Base-by-base conservation (phyloP, 2,797 vertebrate genomes). In the Clarias platycephalus region DNA sequence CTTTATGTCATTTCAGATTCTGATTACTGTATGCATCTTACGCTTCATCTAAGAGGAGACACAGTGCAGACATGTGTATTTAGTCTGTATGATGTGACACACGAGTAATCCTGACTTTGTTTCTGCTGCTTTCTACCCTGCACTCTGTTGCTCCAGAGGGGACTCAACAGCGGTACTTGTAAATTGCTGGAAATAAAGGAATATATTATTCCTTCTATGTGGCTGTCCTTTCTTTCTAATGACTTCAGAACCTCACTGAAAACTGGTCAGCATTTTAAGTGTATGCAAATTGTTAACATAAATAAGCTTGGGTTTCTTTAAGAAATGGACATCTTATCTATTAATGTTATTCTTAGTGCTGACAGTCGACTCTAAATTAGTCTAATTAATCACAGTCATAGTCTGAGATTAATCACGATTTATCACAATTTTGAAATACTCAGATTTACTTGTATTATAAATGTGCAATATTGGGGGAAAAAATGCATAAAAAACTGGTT, bases 101-200 rank as follows among this genome's bases (percentile, higher is more conserved):
- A 1, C 2, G 20, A 16, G 26, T 53, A 9, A 68, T 66, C 49
- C 28, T 68, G 34, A 53, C 64, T 81, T 57, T 80, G 83, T 68
- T 75, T 60, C 75, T 80, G 77, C 80, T 80, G 86, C 88, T 86
- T 89, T 84, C 83, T 75, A 82, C 79, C 70, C 84, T 86, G 79
- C 64, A 68, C 70, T 90, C 89, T 90, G 86, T 91, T 86, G 89
- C 85, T 90, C 88, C 90, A 87, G 88, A 89, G 87, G 83, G 87
- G 89, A 87, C 87, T 88, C 92, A 90, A 91, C 89, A 86, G 88
- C 90, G 91, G 90, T 90, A 93, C 91, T 93, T 93, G 93, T 92
- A 92, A 91, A 92, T 93, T 91, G 93, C 92, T 94, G 94, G 91
- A 95, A 95, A 94, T 95, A 95, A 96, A 95, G 88, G 88, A 94